These are phyloP conservation scores for Heliconius charithonia DNA, from an alignment of 2,888 invertebrate species.

Conservation along the genomic window DNA sequence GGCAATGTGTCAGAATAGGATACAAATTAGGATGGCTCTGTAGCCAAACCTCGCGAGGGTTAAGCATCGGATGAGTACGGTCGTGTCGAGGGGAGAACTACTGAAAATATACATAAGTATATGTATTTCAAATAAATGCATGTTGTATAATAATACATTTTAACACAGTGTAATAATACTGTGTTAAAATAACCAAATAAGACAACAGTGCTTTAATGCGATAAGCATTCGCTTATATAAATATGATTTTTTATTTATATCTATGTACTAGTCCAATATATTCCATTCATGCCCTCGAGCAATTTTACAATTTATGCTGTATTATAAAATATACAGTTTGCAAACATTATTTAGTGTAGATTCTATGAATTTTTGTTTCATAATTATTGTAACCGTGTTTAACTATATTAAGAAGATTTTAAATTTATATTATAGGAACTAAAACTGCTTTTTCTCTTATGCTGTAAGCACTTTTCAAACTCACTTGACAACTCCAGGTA, in stretches of 20 bases:
- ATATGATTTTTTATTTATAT: background rate
- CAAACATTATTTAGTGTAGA: background rate
- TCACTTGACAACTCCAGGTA: conserved; percentile 18
- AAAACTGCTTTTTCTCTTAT: background rate
- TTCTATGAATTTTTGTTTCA: background rate
- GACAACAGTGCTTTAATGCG: background rate
- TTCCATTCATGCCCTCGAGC: background rate
- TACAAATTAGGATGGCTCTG: conserved; percentile 47
- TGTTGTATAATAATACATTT: background rate
- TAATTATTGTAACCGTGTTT: background rate
- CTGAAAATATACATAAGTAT: conserved; percentile 27
- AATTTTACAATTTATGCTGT: background rate
- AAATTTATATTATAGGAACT: background rate
- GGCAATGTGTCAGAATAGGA: conserved; percentile 44
- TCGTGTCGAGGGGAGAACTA: conserved; percentile 44
- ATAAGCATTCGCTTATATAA: background rate
- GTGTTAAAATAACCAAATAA: conserved; percentile 2
- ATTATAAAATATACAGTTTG: background rate
- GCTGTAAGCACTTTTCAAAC: background rate
- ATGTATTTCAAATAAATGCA: conserved; percentile 29
- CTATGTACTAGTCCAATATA: background rate
- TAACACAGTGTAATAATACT: too few species aligned
- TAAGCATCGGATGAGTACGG: conserved; percentile 47
- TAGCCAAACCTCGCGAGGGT: conserved; percentile 41
- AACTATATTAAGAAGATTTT: background rate